Evolutionary conservation across 2,797 vertebrate genomes (phyloP), one percentile per base, ranked within the genome.

Genomic region (Cichlasoma orientale): DNA sequence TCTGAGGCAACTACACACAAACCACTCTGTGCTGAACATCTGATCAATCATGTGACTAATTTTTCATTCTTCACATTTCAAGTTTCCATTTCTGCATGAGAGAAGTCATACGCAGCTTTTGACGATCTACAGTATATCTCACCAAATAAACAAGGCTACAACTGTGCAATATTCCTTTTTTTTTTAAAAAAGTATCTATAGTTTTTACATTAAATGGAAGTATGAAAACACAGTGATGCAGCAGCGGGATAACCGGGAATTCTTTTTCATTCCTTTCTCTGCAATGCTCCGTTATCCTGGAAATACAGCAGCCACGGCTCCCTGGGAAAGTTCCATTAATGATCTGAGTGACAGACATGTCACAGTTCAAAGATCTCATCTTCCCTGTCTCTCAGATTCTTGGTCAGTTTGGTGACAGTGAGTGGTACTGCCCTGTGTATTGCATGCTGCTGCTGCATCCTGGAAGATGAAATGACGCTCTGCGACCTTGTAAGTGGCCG

Each of bases 291-390:
- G 4, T 71, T 52, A 38, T 59, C 52, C 18, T 21, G 29, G 27
- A 74, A 78, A 74, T 57, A 7, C 57, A 4, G 73, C 1, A 2
- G 33, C 10, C 12, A 13, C 7, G 11, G 19, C 29, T 36, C 18
- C 70, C 70, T 74, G 50, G 13, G 5, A 58, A 72, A 16, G n/a
- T 50, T 52, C 56, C 54, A 78, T 53, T 79, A 55, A 80, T 73
- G 16, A 73, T 77, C 71, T 44, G 31, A 56, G 7, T 44, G 21
- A 68, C 44, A 61, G 21, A 71, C 7, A 25, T 7, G 77, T 98
- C 95, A 98, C 82, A 98, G 94, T 77, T 97, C 95, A 91, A 98
- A 99, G 88, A 99, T 97, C 82, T 98, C 97, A 18, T 98, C 98
- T 76, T 98, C 97, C 19, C 89, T 84, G 33, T 97, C 96, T 8